Evolutionary conservation across 2,113 vertebrate genomes (phyloP).

Genomic region (Nanger granti): DNA sequence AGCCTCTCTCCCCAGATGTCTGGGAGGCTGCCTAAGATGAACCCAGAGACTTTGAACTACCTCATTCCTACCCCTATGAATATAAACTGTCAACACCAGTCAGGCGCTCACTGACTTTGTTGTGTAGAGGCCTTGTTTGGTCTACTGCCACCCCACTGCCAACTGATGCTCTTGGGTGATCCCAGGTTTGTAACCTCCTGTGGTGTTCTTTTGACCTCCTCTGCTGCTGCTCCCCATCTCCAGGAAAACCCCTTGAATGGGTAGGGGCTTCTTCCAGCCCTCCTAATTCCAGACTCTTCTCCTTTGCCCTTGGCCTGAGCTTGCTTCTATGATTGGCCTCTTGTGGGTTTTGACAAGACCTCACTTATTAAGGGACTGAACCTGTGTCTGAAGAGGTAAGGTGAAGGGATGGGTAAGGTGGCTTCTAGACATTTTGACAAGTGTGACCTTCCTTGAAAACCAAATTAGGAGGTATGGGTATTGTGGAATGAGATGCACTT

Average conservation of each 20-base stretch:
- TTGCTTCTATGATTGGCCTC: not conserved
- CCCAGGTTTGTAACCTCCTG: not conserved
- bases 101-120: not conserved
- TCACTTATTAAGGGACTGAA: not conserved
- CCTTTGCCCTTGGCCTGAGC: not conserved
- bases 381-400: not conserved
- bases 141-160: rapidly evolving
- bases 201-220: not conserved
- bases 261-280: not conserved
- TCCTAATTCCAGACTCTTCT: not conserved
- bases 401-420: not conserved
- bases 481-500: not conserved
- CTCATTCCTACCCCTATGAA: too few species aligned
- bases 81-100: not conserved
- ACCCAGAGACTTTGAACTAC: not conserved
- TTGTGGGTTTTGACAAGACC: not conserved
- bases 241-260: not conserved
- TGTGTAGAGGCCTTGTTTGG: not conserved
- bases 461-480: not conserved
- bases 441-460: not conserved
- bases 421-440: not conserved
- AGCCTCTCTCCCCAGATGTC: not conserved
- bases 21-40: not conserved
- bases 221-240: not conserved
- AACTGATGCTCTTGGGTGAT: too few species aligned